Conservation (phyloP, 2,888 invertebrate species). For the Smittia aterrima region DNA sequence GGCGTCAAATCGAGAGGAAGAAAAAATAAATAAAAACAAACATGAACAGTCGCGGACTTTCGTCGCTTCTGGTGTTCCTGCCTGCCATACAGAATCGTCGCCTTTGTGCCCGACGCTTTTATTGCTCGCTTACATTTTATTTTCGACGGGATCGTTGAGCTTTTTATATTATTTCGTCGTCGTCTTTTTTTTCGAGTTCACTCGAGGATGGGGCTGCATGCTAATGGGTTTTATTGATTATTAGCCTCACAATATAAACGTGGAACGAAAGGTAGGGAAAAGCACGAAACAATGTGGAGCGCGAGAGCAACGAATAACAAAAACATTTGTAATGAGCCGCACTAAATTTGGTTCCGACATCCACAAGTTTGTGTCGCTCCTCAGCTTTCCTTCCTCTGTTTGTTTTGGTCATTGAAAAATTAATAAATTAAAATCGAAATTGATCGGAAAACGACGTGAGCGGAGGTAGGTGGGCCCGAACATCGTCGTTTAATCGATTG, state of each 20-base stretch:
- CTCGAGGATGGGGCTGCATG: not conserved
- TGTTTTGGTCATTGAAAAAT: conserved; percentile 17
- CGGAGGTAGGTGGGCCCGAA: not conserved
- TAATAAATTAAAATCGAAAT: conserved; percentile 6
- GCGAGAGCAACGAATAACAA: not conserved
- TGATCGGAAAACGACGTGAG: not conserved
- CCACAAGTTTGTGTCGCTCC: not conserved
- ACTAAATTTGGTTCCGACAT: not conserved
- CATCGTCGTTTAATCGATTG: no score
- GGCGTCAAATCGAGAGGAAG: no score
- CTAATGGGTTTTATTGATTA: conserved; percentile 36
- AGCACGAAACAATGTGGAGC: not conserved
- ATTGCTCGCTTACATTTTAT: no score
- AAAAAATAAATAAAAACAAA: no score
- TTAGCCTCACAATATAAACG: not conserved
- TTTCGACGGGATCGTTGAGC: no score
- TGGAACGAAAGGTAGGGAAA: not conserved
- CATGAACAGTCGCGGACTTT: no score
- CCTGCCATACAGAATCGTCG: no score
- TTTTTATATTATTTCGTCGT: not conserved
- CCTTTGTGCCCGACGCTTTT: no score
- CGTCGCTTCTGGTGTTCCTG: no score
- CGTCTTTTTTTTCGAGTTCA: not conserved
- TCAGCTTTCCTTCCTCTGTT: not conserved
- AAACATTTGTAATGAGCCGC: not conserved